Conservation (phyloP, 1,140 invertebrate genomes). For the Drosophila bocki region DNA sequence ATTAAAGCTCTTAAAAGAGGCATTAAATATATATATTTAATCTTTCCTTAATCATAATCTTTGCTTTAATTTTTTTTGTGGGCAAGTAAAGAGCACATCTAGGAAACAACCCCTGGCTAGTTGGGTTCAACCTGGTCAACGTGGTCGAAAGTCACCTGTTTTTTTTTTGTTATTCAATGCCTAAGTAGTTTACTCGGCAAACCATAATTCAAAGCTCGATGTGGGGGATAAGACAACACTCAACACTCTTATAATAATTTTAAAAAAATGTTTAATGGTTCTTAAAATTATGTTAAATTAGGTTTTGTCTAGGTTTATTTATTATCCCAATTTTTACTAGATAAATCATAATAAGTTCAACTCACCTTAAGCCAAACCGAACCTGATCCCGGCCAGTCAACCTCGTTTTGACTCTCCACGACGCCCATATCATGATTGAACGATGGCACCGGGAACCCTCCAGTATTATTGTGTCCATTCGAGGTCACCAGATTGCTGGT, state of each 20-base stretch:
- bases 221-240: constrained; percentile 50
- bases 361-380: constrained; percentile 87
- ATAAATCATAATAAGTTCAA: neutral
- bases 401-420: constrained; percentile 81
- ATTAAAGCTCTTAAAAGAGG: too few species aligned
- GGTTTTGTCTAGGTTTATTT: neutral
- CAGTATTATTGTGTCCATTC: constrained; percentile 84
- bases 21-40: neutral
- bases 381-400: constrained; percentile 85
- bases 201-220: constrained; percentile 50
- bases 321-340: too few species aligned
- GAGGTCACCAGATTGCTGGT: constrained; percentile 85
- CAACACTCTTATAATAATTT: neutral
- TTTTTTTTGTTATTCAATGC: constrained; percentile 57
- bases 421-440: constrained; percentile 86
- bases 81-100: neutral
- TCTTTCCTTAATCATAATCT: neutral
- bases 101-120: constrained; percentile 7
- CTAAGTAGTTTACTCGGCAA: constrained; percentile 60
- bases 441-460: constrained; percentile 85
- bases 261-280: too few species aligned
- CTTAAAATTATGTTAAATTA: neutral
- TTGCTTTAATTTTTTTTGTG: neutral
- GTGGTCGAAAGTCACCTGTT: constrained; percentile 40
- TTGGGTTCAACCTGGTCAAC: constrained; percentile 23